phyloP scores from a whole-genome alignment of 2,113 vertebrate genomes.

The Nestor notabilis region DNA sequence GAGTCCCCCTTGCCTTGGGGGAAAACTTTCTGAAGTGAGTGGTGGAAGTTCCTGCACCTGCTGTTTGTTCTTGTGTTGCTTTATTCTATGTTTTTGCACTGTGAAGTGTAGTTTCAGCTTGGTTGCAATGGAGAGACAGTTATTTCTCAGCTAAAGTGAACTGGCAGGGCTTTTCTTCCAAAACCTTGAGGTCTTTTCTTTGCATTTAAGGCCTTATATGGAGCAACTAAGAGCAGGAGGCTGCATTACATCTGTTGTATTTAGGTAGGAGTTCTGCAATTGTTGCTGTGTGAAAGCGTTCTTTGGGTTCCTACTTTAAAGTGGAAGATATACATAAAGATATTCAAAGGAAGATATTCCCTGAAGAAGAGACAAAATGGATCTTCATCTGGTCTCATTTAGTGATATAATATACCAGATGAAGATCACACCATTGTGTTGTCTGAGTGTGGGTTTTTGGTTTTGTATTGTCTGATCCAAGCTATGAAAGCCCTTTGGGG shows the following conservation, averaged over 20 bases:
- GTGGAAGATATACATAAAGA: background rate
- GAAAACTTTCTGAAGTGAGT: background rate
- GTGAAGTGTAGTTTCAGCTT: background rate
- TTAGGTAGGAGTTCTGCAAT: background rate
- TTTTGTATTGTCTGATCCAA: constrained; percentile 40
- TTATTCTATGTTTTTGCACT: background rate
- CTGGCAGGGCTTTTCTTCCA: background rate
- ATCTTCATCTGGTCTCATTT: constrained; percentile 55
- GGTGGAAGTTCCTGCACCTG: background rate
- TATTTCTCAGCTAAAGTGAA: background rate
- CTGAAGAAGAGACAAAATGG: constrained; percentile 1
- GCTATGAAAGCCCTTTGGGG: constrained; percentile 7
- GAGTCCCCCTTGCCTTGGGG: background rate
- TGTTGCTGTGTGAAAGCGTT: background rate
- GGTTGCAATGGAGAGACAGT: background rate
- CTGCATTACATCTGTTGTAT: background rate
- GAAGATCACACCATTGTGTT: constrained; percentile 44
- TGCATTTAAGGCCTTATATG: background rate
- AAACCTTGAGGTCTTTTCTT: background rate
- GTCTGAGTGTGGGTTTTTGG: constrained; percentile 32
- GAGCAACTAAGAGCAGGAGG: background rate
- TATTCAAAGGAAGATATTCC: background rate
- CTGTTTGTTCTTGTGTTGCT: background rate
- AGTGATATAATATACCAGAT: constrained; percentile 22
- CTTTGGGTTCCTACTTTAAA: background rate